phyloP scores from a whole-genome alignment of 1,140 invertebrate genomes.

The Piezodorus guildinii region DNA sequence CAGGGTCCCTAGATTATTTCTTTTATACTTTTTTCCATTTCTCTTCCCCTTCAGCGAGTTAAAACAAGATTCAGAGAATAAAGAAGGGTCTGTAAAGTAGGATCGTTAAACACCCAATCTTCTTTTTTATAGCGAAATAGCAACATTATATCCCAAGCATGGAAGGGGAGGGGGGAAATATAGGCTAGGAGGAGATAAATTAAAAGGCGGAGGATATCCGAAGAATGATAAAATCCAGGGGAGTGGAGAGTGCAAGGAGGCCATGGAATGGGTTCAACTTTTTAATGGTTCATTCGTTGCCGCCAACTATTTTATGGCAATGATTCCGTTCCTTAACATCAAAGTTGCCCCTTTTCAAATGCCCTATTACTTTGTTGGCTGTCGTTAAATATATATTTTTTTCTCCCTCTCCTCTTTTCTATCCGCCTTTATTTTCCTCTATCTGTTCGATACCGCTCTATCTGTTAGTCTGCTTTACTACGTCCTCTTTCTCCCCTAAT shows the following conservation, averaged over 20 bases:
- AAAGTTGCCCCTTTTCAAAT: slow-evolving; percentile 7
- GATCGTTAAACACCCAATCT: slow-evolving; percentile 15
- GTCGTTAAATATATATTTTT: too few relatives aligned
- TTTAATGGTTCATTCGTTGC: background rate
- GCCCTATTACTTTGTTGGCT: slow-evolving; percentile 3
- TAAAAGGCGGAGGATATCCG: slow-evolving; percentile 9
- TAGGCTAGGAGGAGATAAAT: slow-evolving; percentile 14
- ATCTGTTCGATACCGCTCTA: too few relatives aligned
- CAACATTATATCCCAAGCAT: background rate
- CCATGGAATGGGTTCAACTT: background rate
- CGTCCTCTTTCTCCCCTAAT: too few relatives aligned
- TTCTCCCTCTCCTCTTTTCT: too few relatives aligned
- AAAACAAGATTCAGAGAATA: slow-evolving; percentile 13
- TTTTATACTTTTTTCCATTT: background rate
- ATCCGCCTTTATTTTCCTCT: too few relatives aligned
- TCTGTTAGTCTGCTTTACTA: too few relatives aligned
- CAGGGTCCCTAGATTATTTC: background rate
- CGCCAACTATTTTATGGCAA: slow-evolving; percentile 10
- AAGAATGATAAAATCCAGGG: slow-evolving; percentile 11
- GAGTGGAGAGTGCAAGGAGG: background rate
- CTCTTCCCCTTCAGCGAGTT: background rate
- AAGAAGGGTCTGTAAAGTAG: slow-evolving; percentile 5
- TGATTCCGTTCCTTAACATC: slow-evolving; percentile 11
- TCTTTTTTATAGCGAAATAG: slow-evolving; percentile 15
- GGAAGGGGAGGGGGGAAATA: slow-evolving; percentile 5